phyloP scores from a whole-genome alignment of 2,113 vertebrate genomes.

The Ceyx cyanopectus region DNA sequence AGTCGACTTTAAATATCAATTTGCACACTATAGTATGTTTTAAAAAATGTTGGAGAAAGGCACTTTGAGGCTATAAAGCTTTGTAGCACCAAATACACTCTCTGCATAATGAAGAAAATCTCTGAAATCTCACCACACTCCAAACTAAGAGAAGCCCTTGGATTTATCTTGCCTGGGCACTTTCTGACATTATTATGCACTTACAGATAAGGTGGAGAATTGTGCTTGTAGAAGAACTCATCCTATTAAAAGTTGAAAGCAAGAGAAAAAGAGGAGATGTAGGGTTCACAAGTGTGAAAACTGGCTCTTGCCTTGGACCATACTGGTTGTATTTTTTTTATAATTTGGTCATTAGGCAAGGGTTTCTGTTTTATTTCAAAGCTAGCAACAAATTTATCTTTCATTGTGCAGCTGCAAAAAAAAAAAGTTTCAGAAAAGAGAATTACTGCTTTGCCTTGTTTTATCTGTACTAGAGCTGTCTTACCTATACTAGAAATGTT shows the following conservation, averaged over 20 bases:
- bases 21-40: not conserved
- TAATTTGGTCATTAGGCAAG: not conserved
- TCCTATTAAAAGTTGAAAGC: not conserved
- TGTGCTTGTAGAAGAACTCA: not conserved
- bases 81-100: not conserved
- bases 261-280: not conserved
- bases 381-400: not conserved
- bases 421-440: not conserved
- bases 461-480: not conserved
- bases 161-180: not conserved
- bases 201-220: not conserved
- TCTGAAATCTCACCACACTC: not conserved
- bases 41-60: not conserved
- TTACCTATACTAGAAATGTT: not conserved
- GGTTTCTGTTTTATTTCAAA: not conserved
- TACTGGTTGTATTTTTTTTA: not conserved
- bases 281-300: not conserved
- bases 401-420: not conserved
- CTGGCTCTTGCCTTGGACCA: not conserved
- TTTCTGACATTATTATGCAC: not conserved
- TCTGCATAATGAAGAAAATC: not conserved
- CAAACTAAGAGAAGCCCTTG: not conserved
- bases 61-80: not conserved
- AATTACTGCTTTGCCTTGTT: not conserved
- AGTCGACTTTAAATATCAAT: constrained; percentile 10